Percentiles rank a stretch among this genome's conserved stretches.
Evolutionary conservation across 2,888 invertebrate species (phyloP).

Genomic region (Andrena dorsata): DNA sequence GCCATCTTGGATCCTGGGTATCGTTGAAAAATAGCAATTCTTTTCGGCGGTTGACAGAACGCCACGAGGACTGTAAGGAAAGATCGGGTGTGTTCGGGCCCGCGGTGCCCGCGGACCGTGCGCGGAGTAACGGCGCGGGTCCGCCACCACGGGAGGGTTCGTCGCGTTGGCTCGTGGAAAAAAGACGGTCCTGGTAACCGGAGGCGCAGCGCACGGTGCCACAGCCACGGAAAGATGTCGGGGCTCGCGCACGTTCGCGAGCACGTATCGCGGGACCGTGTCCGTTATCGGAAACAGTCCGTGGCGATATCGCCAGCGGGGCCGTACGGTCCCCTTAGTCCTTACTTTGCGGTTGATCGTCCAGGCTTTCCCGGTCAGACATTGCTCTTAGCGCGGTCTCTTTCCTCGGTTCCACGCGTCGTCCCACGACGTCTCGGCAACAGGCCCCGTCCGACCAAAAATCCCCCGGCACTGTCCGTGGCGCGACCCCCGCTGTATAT

Average conservation of each 20-base stretch:
- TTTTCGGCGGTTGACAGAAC: constrained; percentile 77
- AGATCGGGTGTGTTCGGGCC: constrained; percentile 38
- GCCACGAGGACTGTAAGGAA: constrained; percentile 64
- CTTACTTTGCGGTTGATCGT: constrained; percentile 85
- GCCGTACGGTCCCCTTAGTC: constrained; percentile 32
- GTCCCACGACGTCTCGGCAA: constrained; percentile 64
- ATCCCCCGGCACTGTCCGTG: constrained; percentile 65
- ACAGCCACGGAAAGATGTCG: constrained; percentile 70
- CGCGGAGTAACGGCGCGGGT: constrained; percentile 40
- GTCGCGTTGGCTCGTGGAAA: constrained; percentile 36
- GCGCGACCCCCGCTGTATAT: constrained; percentile 65
- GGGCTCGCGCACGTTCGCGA: constrained; percentile 53
- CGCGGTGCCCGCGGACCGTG: constrained; percentile 33
- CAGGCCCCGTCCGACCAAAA: constrained; percentile 60
- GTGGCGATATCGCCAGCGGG: not conserved
- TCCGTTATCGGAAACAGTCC: constrained; percentile 1
- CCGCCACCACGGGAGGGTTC: constrained; percentile 33
- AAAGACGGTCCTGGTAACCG: constrained; percentile 51
- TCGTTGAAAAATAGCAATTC: constrained; percentile 81
- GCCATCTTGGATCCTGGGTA: constrained; percentile 84
- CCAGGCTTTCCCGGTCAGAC: constrained; percentile 85
- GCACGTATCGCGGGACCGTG: constrained; percentile 27
- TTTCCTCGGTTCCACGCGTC: constrained; percentile 70
- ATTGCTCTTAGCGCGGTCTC: constrained; percentile 78
- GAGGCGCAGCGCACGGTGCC: constrained; percentile 62